phyloP scores from a whole-genome alignment of 2,797 vertebrate genomes.

The Lates japonicus region DNA sequence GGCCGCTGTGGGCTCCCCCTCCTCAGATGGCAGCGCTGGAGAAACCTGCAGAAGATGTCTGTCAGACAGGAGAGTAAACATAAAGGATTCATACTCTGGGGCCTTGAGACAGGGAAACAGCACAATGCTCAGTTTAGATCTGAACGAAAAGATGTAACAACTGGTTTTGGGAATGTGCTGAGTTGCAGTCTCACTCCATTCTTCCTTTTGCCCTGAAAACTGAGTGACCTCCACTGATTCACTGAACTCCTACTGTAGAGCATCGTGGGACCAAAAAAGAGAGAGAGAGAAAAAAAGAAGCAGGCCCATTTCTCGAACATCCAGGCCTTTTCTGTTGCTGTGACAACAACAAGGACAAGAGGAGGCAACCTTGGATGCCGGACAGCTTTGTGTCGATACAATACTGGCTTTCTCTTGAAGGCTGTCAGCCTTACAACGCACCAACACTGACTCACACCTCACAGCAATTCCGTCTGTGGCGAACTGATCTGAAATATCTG shows the following conservation, averaged over 20 bases:
- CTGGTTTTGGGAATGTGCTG: slow-evolving; percentile 16
- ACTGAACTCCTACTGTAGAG: slow-evolving; percentile 11
- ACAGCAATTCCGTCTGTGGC: slow-evolving; percentile 18
- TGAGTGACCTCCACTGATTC: slow-evolving; percentile 38
- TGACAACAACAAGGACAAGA: slow-evolving; percentile 80
- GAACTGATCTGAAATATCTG: slow-evolving; percentile 47
- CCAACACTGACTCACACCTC: slow-evolving; percentile 54
- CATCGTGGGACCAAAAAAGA: slow-evolving; percentile 2
- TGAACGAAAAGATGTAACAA: slow-evolving; percentile 2
- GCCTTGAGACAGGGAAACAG: slow-evolving; percentile 11
- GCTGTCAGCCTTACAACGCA: slow-evolving; percentile 49
- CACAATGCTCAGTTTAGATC: background rate
- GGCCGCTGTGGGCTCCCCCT: slow-evolving; percentile 74
- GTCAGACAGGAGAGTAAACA: slow-evolving; percentile 43
- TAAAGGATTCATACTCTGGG: slow-evolving; percentile 28
- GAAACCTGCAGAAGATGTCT: slow-evolving; percentile 58
- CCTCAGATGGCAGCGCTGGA: slow-evolving; percentile 61
- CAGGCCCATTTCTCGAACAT: slow-evolving; percentile 41
- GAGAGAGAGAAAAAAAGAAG: slow-evolving; percentile 3
- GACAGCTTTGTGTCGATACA: slow-evolving; percentile 75
- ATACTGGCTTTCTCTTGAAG: slow-evolving; percentile 54
- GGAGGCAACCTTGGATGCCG: slow-evolving; percentile 74
- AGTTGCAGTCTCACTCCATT: slow-evolving; percentile 1
- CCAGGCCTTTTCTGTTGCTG: slow-evolving; percentile 75
- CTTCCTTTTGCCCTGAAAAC: slow-evolving; percentile 36